These are phyloP conservation scores for Channa argus DNA, from an alignment of 2,113 vertebrate genomes.

Conservation along the genomic window DNA sequence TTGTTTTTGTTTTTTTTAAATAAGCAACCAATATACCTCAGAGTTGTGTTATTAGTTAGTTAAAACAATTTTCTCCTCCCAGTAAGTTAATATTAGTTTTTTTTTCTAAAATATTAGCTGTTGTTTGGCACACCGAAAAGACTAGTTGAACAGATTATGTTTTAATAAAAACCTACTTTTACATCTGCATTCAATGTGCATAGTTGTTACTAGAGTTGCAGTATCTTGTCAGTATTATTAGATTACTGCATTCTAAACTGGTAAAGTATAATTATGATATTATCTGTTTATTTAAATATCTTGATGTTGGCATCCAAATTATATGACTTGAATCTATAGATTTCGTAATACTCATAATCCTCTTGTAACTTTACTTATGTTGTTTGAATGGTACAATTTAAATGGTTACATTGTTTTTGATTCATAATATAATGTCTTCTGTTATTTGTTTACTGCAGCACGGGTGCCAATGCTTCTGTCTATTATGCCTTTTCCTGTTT, in stretches of 20 bases:
- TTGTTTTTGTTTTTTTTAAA: neutral
- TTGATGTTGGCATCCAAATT: too few relatives aligned
- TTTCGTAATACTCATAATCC: too few relatives aligned
- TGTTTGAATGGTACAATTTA: neutral
- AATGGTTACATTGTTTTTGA: neutral
- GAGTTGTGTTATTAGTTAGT: too few relatives aligned
- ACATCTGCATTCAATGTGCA: neutral
- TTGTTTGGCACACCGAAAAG: too few relatives aligned
- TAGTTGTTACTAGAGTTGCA: neutral
- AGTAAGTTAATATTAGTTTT: neutral
- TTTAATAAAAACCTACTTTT: slow-evolving; percentile 16
- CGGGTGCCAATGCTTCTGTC: slow-evolving; percentile 86
- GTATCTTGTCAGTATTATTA: neutral
- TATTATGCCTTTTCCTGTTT: slow-evolving; percentile 89
- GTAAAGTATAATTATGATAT: neutral
- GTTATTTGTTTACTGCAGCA: slow-evolving; percentile 77
- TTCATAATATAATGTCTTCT: neutral
- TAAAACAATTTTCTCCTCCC: too few relatives aligned
- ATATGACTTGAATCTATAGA: too few relatives aligned
- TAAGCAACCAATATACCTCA: neutral
- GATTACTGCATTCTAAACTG: slow-evolving; percentile 2
- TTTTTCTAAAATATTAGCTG: neutral
- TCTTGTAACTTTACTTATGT: neutral
- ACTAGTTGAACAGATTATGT: slow-evolving; percentile 1
- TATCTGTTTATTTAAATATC: neutral